Conservation (phyloP, 2,113 vertebrate species). For the Neopipo cinnamomea region DNA sequence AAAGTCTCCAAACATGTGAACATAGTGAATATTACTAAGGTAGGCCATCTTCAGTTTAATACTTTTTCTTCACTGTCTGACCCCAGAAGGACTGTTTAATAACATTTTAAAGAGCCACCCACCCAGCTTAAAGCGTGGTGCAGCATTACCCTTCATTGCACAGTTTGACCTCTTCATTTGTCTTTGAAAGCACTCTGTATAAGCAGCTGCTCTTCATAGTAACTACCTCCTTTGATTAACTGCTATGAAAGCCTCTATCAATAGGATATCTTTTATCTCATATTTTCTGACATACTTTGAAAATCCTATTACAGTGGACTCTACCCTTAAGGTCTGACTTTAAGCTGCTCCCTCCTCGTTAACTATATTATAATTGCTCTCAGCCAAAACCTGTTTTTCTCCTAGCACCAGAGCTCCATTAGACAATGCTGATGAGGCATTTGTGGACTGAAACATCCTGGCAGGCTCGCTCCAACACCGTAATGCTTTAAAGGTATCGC, state of each 20-base stretch:
- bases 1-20: not conserved
- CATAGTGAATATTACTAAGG: not conserved
- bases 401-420: not conserved
- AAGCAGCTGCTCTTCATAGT: not conserved
- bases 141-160: not conserved
- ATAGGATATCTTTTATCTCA: slow-evolving; percentile 9
- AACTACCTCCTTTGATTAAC: slow-evolving; percentile 30
- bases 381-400: slow-evolving; percentile 36
- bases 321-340: slow-evolving; percentile 53
- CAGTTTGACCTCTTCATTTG: not conserved
- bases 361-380: slow-evolving; percentile 16
- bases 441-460: not conserved
- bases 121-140: not conserved
- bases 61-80: not conserved
- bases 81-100: not conserved
- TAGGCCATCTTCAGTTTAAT: not conserved
- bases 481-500: not conserved
- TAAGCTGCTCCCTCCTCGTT: slow-evolving; percentile 44
- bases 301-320: slow-evolving; percentile 50
- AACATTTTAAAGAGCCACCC: not conserved
- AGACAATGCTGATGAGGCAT: not conserved
- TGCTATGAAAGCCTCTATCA: slow-evolving; percentile 16
- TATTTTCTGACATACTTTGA: slow-evolving; percentile 30
- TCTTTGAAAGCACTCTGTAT: not conserved
- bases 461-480: not conserved